phyloP scores from a whole-genome alignment of 2,888 invertebrate species.

The Rhodophaea formosa region DNA sequence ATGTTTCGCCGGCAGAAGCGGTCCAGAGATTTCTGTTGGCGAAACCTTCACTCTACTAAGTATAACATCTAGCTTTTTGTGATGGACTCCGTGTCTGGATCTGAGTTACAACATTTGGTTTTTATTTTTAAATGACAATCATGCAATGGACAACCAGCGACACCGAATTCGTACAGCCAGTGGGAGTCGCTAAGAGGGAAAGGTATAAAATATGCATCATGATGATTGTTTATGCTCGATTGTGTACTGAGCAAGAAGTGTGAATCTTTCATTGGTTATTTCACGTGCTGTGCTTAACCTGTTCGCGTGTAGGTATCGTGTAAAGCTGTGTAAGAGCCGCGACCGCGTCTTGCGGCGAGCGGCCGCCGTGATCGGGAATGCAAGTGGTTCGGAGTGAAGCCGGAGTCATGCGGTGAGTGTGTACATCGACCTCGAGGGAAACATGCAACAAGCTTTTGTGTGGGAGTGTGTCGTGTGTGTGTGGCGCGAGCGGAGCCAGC shows the following conservation, averaged over 20 bases:
- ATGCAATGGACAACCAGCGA: slow-evolving; percentile 74
- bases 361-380: slow-evolving; percentile 79
- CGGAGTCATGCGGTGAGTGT: slow-evolving; percentile 73
- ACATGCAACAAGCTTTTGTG: slow-evolving; percentile 72
- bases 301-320: slow-evolving; percentile 77
- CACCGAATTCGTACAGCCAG: slow-evolving; percentile 67
- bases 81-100: slow-evolving; percentile 62
- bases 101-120: slow-evolving; percentile 42
- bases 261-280: slow-evolving; percentile 50
- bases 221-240: slow-evolving; percentile 71
- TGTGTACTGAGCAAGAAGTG: slow-evolving; percentile 66
- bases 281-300: slow-evolving; percentile 71
- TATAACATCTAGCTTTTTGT: slow-evolving; percentile 58
- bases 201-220: slow-evolving; percentile 80
- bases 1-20: slow-evolving; percentile 50
- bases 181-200: slow-evolving; percentile 77
- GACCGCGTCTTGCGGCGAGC: slow-evolving; percentile 52
- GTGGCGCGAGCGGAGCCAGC: slow-evolving; percentile 80
- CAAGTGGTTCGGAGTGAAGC: slow-evolving; percentile 73
- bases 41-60: slow-evolving; percentile 51
- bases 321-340: slow-evolving; percentile 72
- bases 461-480: slow-evolving; percentile 61
- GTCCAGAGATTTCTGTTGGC: slow-evolving; percentile 37
- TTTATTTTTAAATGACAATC: slow-evolving; percentile 64
- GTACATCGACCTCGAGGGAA: slow-evolving; percentile 60